Evolutionary conservation across 2,113 vertebrate genomes (phyloP).

Genomic region (Odontophorus gujanensis): DNA sequence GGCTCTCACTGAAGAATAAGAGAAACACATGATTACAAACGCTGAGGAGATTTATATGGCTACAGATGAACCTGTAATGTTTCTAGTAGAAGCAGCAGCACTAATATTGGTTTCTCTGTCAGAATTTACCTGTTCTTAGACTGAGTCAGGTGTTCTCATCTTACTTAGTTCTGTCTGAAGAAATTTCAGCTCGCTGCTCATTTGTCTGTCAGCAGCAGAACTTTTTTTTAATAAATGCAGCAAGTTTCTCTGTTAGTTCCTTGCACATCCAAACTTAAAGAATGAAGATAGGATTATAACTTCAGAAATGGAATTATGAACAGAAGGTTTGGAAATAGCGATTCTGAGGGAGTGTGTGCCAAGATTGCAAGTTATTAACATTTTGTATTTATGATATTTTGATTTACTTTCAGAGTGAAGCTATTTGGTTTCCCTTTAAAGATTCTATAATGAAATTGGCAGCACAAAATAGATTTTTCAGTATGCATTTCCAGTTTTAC

Average conservation of each 20-base stretch:
- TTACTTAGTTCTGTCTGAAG: background rate
- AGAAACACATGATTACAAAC: background rate
- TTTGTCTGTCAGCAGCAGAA: background rate
- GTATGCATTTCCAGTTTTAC: background rate
- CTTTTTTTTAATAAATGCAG: background rate
- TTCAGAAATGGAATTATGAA: background rate
- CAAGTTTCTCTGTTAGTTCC: background rate
- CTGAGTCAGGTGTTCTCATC: background rate
- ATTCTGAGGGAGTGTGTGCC: background rate
- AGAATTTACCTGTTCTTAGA: background rate
- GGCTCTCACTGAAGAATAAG: background rate
- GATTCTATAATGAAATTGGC: background rate
- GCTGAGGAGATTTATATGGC: background rate
- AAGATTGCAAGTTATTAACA: background rate
- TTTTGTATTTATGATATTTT: background rate
- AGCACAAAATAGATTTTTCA: background rate
- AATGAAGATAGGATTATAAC: background rate
- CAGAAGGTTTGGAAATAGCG: background rate
- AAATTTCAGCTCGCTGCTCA: background rate
- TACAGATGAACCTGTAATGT: background rate
- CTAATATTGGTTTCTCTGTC: background rate
- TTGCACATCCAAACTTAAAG: background rate
- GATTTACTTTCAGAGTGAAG: background rate
- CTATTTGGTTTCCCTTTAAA: background rate
- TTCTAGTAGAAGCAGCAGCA: background rate